Percentiles rank a stretch among this genome's conserved stretches.
phyloP scores from a whole-genome alignment of 2,888 invertebrate genomes.

The Conomelus anceps region DNA sequence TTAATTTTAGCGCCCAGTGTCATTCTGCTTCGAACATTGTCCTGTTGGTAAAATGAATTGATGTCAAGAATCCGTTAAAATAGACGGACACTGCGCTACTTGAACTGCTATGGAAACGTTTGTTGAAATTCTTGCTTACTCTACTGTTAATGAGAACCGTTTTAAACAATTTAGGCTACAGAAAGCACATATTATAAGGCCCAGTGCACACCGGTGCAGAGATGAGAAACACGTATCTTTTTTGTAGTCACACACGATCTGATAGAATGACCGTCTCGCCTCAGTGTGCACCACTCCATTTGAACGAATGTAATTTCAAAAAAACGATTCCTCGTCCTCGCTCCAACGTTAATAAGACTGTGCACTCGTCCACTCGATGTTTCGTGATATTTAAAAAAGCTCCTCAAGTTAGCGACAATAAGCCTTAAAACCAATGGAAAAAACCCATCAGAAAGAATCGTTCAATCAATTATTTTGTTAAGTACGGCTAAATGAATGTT shows the following conservation, averaged over 20 bases:
- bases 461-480: too few species aligned
- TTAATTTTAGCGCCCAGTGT: too few species aligned
- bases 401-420: too few species aligned
- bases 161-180: background rate
- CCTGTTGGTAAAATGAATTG: background rate
- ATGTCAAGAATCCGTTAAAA: background rate
- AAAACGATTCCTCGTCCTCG: background rate
- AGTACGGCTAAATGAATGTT: too few species aligned
- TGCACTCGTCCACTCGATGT: too few species aligned
- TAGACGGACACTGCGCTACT: background rate
- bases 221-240: too few species aligned
- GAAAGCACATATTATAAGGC: background rate
- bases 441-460: too few species aligned
- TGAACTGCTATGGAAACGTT: background rate
- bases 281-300: background rate
- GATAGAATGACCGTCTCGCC: background rate
- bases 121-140: background rate
- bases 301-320: background rate
- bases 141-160: background rate
- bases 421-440: too few species aligned
- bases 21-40: background rate
- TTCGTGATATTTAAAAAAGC: too few species aligned
- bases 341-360: background rate
- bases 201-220: background rate
- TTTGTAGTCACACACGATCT: background rate